Conservation (phyloP, 2,797 vertebrate species). For the Amblyopsis hoosieri region DNA sequence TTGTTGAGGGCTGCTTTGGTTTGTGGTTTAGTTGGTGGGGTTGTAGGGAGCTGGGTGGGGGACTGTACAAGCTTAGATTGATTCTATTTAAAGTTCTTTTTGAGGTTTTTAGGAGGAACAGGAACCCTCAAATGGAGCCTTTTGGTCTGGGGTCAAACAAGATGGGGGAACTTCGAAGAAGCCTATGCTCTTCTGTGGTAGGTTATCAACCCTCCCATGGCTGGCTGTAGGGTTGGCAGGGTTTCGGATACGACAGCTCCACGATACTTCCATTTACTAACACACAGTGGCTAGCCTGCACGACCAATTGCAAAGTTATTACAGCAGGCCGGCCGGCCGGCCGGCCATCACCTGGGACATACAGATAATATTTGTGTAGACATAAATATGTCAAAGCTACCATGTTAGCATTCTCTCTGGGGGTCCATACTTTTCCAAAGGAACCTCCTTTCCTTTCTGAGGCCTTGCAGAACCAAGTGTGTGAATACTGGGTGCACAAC, state of each 20-base stretch:
- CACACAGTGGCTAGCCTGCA: slow-evolving; percentile 41
- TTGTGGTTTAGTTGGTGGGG: neutral
- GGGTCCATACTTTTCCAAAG: slow-evolving; percentile 17
- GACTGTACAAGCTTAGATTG: neutral
- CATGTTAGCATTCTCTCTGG: slow-evolving; percentile 15
- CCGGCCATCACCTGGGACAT: slow-evolving; percentile 29
- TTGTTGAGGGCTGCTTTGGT: slow-evolving; percentile 18
- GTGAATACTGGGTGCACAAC: slow-evolving; percentile 4
- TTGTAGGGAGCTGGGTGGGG: neutral
- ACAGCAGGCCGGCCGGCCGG: slow-evolving; percentile 21
- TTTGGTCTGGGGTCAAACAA: slow-evolving; percentile 25
- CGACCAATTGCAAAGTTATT: slow-evolving; percentile 55
- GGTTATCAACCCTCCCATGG: slow-evolving; percentile 44
- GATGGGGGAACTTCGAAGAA: neutral
- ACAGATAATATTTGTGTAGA: slow-evolving; percentile 22
- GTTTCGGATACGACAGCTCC: slow-evolving; percentile 58
- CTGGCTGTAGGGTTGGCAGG: slow-evolving; percentile 59
- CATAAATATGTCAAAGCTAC: slow-evolving; percentile 11
- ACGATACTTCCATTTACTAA: slow-evolving; percentile 58
- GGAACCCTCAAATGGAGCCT: slow-evolving; percentile 5
- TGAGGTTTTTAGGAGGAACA: slow-evolving; percentile 8
- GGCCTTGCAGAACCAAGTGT: slow-evolving; percentile 16
- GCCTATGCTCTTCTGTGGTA: slow-evolving; percentile 12
- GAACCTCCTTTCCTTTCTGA: slow-evolving; percentile 6
- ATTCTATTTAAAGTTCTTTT: slow-evolving; percentile 5